These are phyloP conservation scores for Hypolimnas misippus DNA, from an alignment of 2,888 invertebrate genomes.

Conservation along the genomic window DNA sequence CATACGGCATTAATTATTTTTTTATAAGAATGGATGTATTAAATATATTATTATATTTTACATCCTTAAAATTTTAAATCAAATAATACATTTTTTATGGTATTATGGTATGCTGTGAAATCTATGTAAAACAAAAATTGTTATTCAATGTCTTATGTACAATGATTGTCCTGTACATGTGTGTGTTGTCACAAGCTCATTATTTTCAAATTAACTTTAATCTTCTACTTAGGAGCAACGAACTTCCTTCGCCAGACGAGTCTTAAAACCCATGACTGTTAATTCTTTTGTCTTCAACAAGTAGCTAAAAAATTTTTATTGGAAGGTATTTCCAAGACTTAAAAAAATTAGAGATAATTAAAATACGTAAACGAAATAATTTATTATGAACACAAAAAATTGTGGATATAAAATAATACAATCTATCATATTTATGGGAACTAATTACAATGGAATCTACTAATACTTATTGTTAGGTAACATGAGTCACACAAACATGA, in stretches of 20 bases:
- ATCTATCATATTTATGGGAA: constrained; percentile 33
- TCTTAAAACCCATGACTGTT: constrained; percentile 44
- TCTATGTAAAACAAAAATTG: not conserved
- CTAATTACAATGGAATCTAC: constrained; percentile 29
- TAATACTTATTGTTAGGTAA: not conserved
- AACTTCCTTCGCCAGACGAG: constrained; percentile 60
- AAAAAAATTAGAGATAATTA: constrained; percentile 39
- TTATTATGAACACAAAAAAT: constrained; percentile 39
- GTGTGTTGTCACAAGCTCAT: constrained; percentile 62
- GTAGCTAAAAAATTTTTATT: constrained; percentile 26
- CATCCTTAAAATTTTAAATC: too few relatives aligned
- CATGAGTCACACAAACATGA: constrained; percentile 7
- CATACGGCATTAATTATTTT: too few relatives aligned
- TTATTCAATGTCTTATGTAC: not conserved
- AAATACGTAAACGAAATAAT: constrained; percentile 44
- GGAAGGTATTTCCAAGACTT: constrained; percentile 20
- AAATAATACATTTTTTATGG: too few relatives aligned
- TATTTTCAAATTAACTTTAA: constrained; percentile 78
- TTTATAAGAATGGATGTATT: too few relatives aligned
- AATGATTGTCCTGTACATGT: not conserved
- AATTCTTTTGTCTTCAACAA: constrained; percentile 62
- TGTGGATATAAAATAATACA: constrained; percentile 19
- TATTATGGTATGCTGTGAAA: too few relatives aligned
- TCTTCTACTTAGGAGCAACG: constrained; percentile 69
- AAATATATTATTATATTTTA: too few relatives aligned